These are phyloP conservation scores for Conops quadrifasciatus DNA, from an alignment of 2,888 invertebrate species.

Conservation along the genomic window DNA sequence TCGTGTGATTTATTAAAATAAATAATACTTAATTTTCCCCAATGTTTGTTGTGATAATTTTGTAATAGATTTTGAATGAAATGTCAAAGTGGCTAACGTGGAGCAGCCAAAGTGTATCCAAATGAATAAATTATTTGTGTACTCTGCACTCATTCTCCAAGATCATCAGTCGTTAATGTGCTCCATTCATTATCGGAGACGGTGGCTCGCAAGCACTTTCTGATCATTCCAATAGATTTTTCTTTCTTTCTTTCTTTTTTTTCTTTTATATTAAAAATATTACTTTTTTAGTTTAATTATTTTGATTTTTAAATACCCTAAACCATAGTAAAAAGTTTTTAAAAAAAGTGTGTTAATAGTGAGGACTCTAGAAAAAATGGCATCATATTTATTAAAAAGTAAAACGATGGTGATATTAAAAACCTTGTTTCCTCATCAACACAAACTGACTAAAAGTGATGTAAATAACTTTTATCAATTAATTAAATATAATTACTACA, in stretches of 20 bases:
- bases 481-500: conserved; percentile 1
- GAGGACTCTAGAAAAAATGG: conserved; percentile 49
- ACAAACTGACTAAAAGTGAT: conserved; percentile 40
- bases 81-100: too few species aligned
- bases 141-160: background rate
- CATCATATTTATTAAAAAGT: conserved; percentile 54
- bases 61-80: too few species aligned
- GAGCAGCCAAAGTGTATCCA: too few species aligned
- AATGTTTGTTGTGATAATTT: too few species aligned
- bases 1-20: too few species aligned
- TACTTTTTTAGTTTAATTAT: background rate
- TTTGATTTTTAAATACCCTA: background rate
- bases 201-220: conserved; percentile 27
- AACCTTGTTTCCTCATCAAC: conserved; percentile 47
- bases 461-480: conserved; percentile 41
- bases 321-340: too few species aligned
- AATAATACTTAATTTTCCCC: too few species aligned
- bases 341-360: background rate
- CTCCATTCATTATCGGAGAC: conserved; percentile 40
- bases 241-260: background rate
- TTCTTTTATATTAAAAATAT: background rate
- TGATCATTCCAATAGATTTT: background rate
- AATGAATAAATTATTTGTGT: too few species aligned
- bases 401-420: conserved; percentile 49
- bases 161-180: conserved; percentile 41